Evolutionary conservation across 2,888 invertebrate species (phyloP).

Genomic region (Epinotia demarniana): DNA sequence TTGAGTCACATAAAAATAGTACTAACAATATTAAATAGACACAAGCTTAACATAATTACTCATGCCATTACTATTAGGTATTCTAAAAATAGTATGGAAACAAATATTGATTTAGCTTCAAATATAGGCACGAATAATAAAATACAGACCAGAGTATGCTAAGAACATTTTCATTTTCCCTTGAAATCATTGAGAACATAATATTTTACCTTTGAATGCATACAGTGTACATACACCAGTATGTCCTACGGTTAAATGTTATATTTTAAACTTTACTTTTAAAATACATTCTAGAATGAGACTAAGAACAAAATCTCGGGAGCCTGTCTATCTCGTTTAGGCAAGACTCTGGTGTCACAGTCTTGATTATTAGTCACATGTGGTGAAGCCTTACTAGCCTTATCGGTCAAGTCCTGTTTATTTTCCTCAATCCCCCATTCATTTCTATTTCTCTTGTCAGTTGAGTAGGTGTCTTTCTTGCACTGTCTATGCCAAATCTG

Average conservation of each 20-base stretch:
- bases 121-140: not conserved
- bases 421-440: not conserved
- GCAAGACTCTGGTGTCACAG: not conserved
- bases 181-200: not conserved
- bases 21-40: not conserved
- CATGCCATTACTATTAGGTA: not conserved
- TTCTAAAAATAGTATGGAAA: not conserved
- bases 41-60: not conserved
- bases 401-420: not conserved
- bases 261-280: not conserved
- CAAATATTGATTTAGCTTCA: not conserved
- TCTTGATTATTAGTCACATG: not conserved
- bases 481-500: not conserved
- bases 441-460: not conserved
- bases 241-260: constrained; percentile 1
- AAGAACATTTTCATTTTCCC: not conserved
- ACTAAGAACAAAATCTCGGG: constrained; percentile 8
- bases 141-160: not conserved
- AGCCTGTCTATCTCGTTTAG: constrained; percentile 9
- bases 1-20: too few relatives aligned
- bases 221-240: not conserved
- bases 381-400: not conserved
- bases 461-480: not conserved
- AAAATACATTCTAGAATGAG: not conserved
- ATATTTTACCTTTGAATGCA: not conserved